Conservation (phyloP, 2,797 vertebrate genomes). For the Tamandua tetradactyla region DNA sequence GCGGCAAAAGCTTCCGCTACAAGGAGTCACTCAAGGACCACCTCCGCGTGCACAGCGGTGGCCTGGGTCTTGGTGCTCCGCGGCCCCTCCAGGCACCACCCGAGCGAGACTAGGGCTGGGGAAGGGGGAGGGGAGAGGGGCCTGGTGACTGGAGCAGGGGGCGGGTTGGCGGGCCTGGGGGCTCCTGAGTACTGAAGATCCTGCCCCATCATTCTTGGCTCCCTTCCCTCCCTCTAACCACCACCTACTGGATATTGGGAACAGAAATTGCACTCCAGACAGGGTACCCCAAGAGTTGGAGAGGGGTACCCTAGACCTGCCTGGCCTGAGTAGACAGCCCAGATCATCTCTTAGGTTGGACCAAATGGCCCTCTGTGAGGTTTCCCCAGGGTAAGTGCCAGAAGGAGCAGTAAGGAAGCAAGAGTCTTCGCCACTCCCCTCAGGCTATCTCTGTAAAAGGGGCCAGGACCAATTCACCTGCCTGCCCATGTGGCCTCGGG, state of each 20-base stretch:
- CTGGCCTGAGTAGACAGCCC: constrained; percentile 29
- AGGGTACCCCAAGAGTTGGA: constrained; percentile 2
- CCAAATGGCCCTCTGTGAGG: not conserved
- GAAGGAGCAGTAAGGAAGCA: not conserved
- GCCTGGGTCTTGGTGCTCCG: constrained; percentile 38
- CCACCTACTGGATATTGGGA: constrained; percentile 52
- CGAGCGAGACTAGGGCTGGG: constrained; percentile 76
- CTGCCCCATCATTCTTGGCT: not conserved
- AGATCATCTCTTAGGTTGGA: constrained; percentile 49
- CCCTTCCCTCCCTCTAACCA: constrained; percentile 56
- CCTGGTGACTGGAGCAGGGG: not conserved
- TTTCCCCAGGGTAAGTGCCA: not conserved
- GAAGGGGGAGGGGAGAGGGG: constrained; percentile 35
- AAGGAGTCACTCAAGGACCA: constrained; percentile 88
- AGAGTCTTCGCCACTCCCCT: not conserved
- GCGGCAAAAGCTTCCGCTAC: constrained; percentile 86
- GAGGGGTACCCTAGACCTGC: constrained; percentile 13
- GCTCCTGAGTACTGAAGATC: not conserved
- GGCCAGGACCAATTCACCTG: not conserved
- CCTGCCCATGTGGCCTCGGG: not conserved
- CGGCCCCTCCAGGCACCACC: constrained; percentile 69
- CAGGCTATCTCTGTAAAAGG: not conserved
- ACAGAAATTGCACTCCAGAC: constrained; percentile 66
- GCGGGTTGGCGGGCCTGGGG: not conserved
- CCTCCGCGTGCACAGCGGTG: constrained; percentile 80